phyloP scores from a whole-genome alignment of 2,113 vertebrate genomes.

The Motacilla tschutschensis region DNA sequence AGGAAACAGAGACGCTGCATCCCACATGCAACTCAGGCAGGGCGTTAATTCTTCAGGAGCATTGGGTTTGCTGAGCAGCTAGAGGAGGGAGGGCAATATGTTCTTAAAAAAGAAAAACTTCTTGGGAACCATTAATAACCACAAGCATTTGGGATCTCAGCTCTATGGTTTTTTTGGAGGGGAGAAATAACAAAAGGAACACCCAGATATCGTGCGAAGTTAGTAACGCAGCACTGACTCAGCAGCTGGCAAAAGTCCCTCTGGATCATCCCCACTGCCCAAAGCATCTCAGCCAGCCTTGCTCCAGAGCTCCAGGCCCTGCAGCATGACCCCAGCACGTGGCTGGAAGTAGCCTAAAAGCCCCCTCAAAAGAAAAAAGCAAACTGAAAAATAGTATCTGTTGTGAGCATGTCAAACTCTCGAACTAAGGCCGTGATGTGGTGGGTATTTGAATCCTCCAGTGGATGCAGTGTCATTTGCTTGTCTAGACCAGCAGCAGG shows the following conservation, averaged over 20 bases:
- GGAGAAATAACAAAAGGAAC: neutral
- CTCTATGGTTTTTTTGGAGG: neutral
- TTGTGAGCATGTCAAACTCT: neutral
- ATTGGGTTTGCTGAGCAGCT: neutral
- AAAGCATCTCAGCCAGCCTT: neutral
- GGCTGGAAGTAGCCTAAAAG: neutral
- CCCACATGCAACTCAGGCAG: neutral
- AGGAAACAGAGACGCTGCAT: fast-evolving
- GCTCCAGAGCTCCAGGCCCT: neutral
- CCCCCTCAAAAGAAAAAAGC: neutral
- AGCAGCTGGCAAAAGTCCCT: constrained; percentile 7
- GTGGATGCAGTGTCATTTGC: too few species aligned
- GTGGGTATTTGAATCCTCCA: neutral
- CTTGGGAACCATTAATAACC: constrained; percentile 53
- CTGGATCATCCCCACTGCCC: constrained; percentile 1
- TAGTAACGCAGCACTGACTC: constrained; percentile 6
- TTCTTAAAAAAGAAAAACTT: constrained; percentile 39
- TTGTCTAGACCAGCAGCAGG: neutral
- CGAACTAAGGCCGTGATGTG: neutral
- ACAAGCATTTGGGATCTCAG: constrained; percentile 28
- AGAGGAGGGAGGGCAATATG: neutral
- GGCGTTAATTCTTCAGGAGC: constrained; percentile 20
- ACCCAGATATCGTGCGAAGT: neutral
- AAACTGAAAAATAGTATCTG: fast-evolving
- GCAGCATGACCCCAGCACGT: fast-evolving